Base-by-base conservation (phyloP, 2,797 vertebrate species). In the Rhinichthys osculus region DNA sequence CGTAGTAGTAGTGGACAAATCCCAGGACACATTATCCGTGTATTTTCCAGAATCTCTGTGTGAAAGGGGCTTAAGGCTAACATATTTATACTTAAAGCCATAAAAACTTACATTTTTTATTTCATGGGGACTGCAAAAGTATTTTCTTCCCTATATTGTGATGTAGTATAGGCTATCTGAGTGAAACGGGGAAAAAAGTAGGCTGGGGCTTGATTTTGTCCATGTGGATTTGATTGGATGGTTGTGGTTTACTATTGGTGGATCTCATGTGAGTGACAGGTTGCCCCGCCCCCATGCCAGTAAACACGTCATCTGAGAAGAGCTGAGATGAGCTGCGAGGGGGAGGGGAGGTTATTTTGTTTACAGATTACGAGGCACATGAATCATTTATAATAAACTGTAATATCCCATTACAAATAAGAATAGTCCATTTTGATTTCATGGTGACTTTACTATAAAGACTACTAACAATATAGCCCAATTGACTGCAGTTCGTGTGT, bases 181-280 rank as follows among this genome's bases (percentile, higher is more conserved):
- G 0, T 62, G n/a, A 62, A 62, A n/a, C 0, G 2, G 10, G 1
- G 5, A 2, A 13, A n/a, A 5, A 59, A n/a, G 23, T 59, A n/a
- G 10, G 57, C 1, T 4, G 57, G 3, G 23, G 9, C 57, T 62
- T 27, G n/a, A 27, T 27, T 62, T 62, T 62, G n/a, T 14, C 23
- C 0, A 59, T 59, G 4, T 50, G 47, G 14, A 50, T 50, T 50
- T 50, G 57, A 59, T 59, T 59, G 57, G 23, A 23, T 59, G 23
- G 57, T 13, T 62, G 59, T 30, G 2, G 13, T 64, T 30, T 64
- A 2, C 59, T 64, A 64, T 64, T 64, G 59, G 59, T 64, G 5
- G 59, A 64, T 16, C n/a, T 64, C 59, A 14, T 64, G n/a, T 64
- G 59, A 64, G n/a, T 64, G 59, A 64, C 59, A 64, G n/a, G n/a